phyloP scores from a whole-genome alignment of 2,888 invertebrate genomes.

The Hydrotaea diabolus region DNA sequence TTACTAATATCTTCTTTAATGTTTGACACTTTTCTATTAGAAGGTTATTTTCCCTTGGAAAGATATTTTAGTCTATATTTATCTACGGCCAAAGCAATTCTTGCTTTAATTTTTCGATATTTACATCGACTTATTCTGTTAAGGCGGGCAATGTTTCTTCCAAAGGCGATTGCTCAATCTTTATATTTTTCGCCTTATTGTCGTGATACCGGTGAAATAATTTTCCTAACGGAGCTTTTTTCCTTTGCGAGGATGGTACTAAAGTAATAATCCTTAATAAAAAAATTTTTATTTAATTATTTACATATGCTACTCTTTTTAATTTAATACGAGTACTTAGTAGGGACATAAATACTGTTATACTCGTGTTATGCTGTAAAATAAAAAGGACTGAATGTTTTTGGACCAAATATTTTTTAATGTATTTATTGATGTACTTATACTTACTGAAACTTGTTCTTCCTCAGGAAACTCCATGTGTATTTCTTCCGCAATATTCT shows the following conservation, averaged over 20 bases:
- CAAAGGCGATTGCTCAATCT: not conserved
- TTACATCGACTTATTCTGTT: constrained; percentile 8
- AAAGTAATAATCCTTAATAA: constrained; percentile 39
- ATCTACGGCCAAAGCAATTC: constrained; percentile 16
- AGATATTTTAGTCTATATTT: not conserved
- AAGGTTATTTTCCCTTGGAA: not conserved
- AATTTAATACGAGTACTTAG: no score
- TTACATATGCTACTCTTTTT: constrained; percentile 11
- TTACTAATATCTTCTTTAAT: not conserved
- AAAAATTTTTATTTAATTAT: constrained; percentile 3
- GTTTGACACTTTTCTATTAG: not conserved
- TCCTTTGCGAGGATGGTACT: constrained; percentile 12
- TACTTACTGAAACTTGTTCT: constrained; percentile 19
- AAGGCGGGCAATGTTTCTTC: constrained; percentile 1
- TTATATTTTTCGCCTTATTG: constrained; percentile 39
- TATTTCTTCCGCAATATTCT: constrained; percentile 20
- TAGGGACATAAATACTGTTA: no score
- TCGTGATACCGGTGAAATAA: constrained; percentile 34
- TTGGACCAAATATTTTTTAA: no score
- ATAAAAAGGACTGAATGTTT: no score
- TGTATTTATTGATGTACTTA: no score
- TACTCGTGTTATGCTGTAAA: no score
- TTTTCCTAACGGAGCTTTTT: constrained; percentile 31
- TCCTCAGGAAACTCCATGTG: constrained; percentile 26
- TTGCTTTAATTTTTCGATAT: constrained; percentile 32